These are phyloP conservation scores for Apis laboriosa DNA, from an alignment of 1,140 invertebrate species.

Conservation along the genomic window DNA sequence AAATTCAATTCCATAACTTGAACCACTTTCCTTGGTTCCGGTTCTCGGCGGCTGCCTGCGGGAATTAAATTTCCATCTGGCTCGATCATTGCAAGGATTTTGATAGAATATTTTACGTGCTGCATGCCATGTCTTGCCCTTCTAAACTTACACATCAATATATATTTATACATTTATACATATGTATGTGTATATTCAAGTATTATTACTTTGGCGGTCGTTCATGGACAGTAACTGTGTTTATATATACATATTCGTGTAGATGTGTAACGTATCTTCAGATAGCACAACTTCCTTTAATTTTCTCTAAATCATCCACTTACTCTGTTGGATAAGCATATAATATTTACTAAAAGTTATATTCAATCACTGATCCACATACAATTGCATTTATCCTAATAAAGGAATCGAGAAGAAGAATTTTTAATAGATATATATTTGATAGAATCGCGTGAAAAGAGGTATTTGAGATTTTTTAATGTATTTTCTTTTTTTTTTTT, in stretches of 20 bases:
- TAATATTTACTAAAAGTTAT: background rate
- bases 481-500: too few relatives aligned
- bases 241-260: background rate
- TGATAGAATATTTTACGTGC: conserved; percentile 52
- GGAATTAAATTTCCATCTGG: conserved; percentile 65
- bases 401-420: background rate
- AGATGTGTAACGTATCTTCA: background rate
- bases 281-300: conserved; percentile 9
- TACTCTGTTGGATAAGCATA: background rate
- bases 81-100: conserved; percentile 51
- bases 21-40: conserved; percentile 24
- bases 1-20: conserved; percentile 60
- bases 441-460: too few relatives aligned
- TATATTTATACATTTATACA: background rate
- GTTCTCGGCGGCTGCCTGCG: conserved; percentile 50
- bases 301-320: conserved; percentile 1
- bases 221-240: conserved; percentile 13
- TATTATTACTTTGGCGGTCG: conserved; percentile 45
- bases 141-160: background rate
- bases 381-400: background rate
- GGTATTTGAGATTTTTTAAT: too few relatives aligned
- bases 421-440: too few relatives aligned
- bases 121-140: background rate
- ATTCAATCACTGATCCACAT: background rate
- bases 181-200: background rate